Base-by-base conservation (phyloP, 2,113 vertebrate species). In the Silurus meridionalis region DNA sequence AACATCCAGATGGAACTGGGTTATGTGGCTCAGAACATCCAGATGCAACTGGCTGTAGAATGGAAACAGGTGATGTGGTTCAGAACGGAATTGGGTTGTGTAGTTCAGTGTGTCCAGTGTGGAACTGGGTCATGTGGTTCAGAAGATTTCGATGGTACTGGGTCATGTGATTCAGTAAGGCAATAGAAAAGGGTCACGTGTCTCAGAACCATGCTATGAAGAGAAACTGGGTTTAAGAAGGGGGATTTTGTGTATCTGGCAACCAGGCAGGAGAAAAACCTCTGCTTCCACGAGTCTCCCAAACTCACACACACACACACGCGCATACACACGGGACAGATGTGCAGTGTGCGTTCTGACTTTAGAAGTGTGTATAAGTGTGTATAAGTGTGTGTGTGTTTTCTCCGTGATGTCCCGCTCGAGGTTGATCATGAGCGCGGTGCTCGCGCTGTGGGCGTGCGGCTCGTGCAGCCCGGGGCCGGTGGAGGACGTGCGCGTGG, bases 401-500 rank as follows among this genome's bases (percentile, higher is more conserved):
- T 37, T 8, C 14, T 37, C 14, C 53, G 48, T 28, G 60, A 74
- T 81, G n/a, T 46, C 28, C 25, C 91, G 74, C 48, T 15, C 82
- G 8, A 89, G 89, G 71, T 85, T 90, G 83, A 0, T 92, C 72
- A 7, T 91, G 17, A 1, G 93, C 25, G 88, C 94, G 6, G 79
- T 96, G 11, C 83, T 95, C 17, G 5, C 85, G 67, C 1, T 91
- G 21, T 89, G 90, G 86, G 83, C 82, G 46, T 89, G 74, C 10
- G 92, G 90, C 83, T 91, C 93, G 85, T 93, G 95, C 0, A 96
- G 96, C 58, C 96, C 97, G 8, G 96, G 95, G 5, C 97, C 97
- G 0, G 92, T 98, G 82, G 97, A 96, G 90, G 98, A 99, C 89
- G 96, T 99, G 81, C 95, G 96, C 85, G 96, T 99, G 88, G 97